Evolutionary conservation across 2,113 vertebrate species (phyloP), one percentile per base, ranked within the genome.

Genomic region (Furnarius figulus): DNA sequence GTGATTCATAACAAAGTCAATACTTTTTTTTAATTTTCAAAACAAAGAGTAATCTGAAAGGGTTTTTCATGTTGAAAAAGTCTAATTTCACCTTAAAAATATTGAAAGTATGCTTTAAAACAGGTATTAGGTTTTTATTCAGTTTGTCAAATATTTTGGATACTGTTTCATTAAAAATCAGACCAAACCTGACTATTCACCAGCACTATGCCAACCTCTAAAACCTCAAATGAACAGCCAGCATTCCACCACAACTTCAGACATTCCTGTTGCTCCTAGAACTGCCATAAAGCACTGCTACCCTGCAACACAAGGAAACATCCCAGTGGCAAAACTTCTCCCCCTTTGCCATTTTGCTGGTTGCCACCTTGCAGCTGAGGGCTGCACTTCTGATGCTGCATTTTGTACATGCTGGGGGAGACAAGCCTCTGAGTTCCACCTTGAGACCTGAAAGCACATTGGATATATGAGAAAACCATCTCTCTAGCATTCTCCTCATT

Each of bases 301-400:
- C 25, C 9, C 33, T 46, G 24, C 16, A 52, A 9, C 14, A 33
- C 0, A 1, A 72, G 42, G 12, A 58, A 8, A 27, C 1, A 4
- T 0, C 15, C 11, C 33, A 13, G 4, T 4, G 35, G 33, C 40
- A 67, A 47, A 74, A 59, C 47, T 53, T 52, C 42, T 55, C 50
- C 25, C 17, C 55, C n/a, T 62, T 31, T 40, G 31, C 50, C 70
- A 9, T 46, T 79, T n/a, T 28, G 3, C 61, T 83, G 19, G 16
- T 28, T 77, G 46, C 14, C n/a, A 53, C 14, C 24, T 92, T 74
- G 27, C n/a, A 66, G 46, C 37, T 22, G 53, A 53, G 33, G 40
- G 47, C 11, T 82, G 31, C 12, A 4, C 16, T 86, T 63, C 19
- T 71, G 58, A 12, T 31, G 59, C 24, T 50, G 52, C 33, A 13